Base-by-base conservation (phyloP, 2,888 invertebrate genomes). In the Corbicula japonica region DNA sequence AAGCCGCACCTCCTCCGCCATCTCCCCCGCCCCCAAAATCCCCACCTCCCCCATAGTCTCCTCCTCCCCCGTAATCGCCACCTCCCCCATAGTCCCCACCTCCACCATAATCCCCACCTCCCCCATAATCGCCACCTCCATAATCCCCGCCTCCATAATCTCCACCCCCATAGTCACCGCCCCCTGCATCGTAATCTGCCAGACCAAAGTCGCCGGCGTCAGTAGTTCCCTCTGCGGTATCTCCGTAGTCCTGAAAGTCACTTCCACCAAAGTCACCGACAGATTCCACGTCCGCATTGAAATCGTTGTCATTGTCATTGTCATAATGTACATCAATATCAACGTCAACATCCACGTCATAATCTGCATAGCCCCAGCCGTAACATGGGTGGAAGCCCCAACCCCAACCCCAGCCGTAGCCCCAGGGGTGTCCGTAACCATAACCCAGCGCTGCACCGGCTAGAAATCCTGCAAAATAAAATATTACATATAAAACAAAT, bases 361-460 rank as follows among this genome's bases (percentile, higher is more conserved):
- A 77, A 65, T 77, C 80, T 5, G 65, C 76, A 50, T 81, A 81
- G n/a, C 80, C 80, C 80, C 80, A 81, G 6, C 80, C 80, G 66
- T 73, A 81, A 32, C 74, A 69, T 10, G 80, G 62, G 38, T 81
- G 74, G 63, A 77, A 81, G 54, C 74, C 80, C 73, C 70, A 77
- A 26, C 80, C 80, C 80, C 80, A 81, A 2, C 80, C 80, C 80
- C 80, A 81, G 2, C 80, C 80, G 63, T 66, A 81, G 26, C 80
- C 76, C 80, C 80, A 81, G 1, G 80, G 80, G 18, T 41, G 38
- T 28, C 80, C 80, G 48, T 50, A 81, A 28, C 80, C 80, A 54
- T 71, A 81, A 1, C 80, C 80, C 0, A 81, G 23, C 5, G 73
- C 72, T 38, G 73, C 76, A 26, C 80, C 80, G 56, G 56, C 70